Percentiles rank a stretch among this genome's conserved stretches.
phyloP scores from a whole-genome alignment of 2,113 vertebrate species.

The Albula glossodonta region DNA sequence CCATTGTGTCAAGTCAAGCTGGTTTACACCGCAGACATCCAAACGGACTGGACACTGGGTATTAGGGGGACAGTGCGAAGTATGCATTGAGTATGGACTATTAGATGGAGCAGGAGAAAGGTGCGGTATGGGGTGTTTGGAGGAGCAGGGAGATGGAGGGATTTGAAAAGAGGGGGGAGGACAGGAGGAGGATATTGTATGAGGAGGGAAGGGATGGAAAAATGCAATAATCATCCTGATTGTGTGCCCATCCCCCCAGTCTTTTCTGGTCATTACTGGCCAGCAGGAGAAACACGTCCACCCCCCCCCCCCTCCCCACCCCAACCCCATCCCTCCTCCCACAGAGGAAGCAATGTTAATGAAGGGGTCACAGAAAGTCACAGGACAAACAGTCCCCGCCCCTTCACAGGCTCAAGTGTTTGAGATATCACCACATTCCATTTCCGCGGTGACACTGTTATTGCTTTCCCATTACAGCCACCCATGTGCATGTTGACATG shows the following conservation, averaged over 20 bases:
- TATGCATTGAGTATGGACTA: background rate
- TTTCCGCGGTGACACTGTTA: background rate
- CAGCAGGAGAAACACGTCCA: background rate
- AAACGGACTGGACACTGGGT: background rate
- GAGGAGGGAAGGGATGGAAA: background rate
- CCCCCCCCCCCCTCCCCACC: background rate
- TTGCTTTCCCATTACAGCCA: background rate
- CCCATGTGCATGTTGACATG: background rate
- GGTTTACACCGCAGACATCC: background rate
- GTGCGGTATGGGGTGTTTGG: background rate
- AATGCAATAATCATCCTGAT: background rate
- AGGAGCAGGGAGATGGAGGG: background rate
- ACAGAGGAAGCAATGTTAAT: constrained; percentile 2
- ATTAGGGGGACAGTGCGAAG: background rate
- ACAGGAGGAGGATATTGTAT: background rate
- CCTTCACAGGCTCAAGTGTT: background rate
- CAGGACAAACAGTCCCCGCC: background rate
- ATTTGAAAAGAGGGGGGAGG: background rate
- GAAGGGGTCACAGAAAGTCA: background rate
- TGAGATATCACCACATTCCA: background rate
- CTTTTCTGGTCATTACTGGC: background rate
- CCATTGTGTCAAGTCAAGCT: background rate
- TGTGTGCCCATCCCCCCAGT: background rate
- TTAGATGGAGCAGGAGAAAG: background rate
- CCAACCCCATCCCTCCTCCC: background rate